phyloP scores from a whole-genome alignment of 30 jellyfish, hydroid and myxozoan species.

The Pelagia noctiluca region DNA sequence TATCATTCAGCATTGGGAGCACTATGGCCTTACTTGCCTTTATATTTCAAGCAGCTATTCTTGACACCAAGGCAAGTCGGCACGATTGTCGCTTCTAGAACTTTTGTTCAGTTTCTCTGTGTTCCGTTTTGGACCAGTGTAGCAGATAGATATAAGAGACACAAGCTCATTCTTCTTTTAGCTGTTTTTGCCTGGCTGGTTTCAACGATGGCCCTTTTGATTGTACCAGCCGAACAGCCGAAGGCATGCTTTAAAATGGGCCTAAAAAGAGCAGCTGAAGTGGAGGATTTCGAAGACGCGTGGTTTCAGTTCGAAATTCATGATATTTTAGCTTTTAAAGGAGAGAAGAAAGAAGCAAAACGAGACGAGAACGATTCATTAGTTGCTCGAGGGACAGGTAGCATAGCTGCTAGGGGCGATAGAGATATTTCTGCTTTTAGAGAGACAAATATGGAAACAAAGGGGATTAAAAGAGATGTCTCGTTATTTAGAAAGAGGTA shows the following conservation, averaged over 20 bases:
- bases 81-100: constrained; percentile 90
- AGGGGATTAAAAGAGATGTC: too few relatives aligned
- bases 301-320: constrained; percentile 77
- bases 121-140: constrained; percentile 95
- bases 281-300: constrained; percentile 52
- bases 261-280: constrained; percentile 62
- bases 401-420: too few relatives aligned
- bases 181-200: constrained; percentile 85
- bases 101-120: constrained; percentile 80
- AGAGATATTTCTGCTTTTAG: too few relatives aligned
- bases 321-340: background rate
- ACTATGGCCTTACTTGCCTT: constrained; percentile 92
- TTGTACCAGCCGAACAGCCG: constrained; percentile 93
- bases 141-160: constrained; percentile 83
- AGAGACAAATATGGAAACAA: too few relatives aligned
- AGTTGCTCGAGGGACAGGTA: too few relatives aligned
- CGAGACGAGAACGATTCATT: background rate
- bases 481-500: too few relatives aligned
- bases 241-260: constrained; percentile 92
- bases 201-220: constrained; percentile 77
- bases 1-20: constrained; percentile 94
- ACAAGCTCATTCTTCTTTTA: constrained; percentile 66
- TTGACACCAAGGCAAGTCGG: constrained; percentile 97
- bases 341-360: background rate
- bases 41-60: constrained; percentile 87